Base-by-base conservation (phyloP, 2,888 invertebrate species). In the Lithophane semibrunnea region DNA sequence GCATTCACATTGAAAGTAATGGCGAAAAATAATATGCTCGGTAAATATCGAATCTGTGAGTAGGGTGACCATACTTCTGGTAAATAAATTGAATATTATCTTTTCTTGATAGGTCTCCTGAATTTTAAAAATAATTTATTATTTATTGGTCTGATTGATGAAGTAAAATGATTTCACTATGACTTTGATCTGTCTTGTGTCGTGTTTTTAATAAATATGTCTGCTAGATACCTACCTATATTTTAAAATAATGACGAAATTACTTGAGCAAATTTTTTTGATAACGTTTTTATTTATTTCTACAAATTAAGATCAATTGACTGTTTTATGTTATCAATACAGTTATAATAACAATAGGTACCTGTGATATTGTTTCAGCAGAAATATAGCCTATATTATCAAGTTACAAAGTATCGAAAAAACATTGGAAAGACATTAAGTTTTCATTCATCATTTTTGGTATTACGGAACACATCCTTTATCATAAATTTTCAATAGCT, bases 41-140 rank as follows among this genome's bases (percentile, higher is more conserved):
- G 42, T 68, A 79, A 82, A 88, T 82, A 80, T 78, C 75, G 61
- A 82, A 72, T 29, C 71, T 69, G 75, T n/a, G 49, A 66, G 61
- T 80, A 77, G 52, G 66, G 66, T 72, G 70, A 69, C 84, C 64
- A 77, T 63, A 13, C 1, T 2, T n/a, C 9, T 16, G 16, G 29
- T 24, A 8, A 37, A 16, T 42, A 47, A 16, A 24, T 68, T 1
- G 7, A 13, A 42, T 12, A 21, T 54, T 37, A 37, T 5, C 29
- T 44, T 72, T 66, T 18, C 10, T 42, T 63, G 21, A 0, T 5
- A 18, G 1, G 2, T 37, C 21, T 21, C 3, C 37, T n/a, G 21
- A 37, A 21, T 37, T 63, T 37, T 0, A 58, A 58, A 24, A 56
- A 21, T 4, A 4, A n/a, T 16, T 5, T 37, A 49, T 54, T 10